Base-by-base conservation (phyloP, 2,888 invertebrate species). In the Dynastes grantii region DNA sequence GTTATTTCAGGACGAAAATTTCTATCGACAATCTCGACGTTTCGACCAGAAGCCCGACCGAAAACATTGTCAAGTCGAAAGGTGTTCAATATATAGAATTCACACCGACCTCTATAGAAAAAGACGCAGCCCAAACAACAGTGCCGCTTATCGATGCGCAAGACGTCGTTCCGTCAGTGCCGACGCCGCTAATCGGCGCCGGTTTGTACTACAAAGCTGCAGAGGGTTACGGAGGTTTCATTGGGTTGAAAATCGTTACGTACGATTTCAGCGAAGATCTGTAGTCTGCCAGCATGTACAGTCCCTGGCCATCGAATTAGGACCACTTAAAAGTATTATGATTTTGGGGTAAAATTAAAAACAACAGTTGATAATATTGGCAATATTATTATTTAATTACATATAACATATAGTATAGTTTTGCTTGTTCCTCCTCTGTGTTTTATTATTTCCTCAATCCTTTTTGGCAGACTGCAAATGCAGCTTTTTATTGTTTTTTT, bases 11-110 rank as follows among this genome's bases (percentile, higher is more conserved):
- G 84, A 90, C 89, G 27, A 90, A 92, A 82, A 87, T 95, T 3
- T 86, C 88, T 2, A 86, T 95, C 0, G 82, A 87, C 75, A 90
- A 90, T 58, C 93, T 94, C 0, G 95, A 95, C 87, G 87, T 95
- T 45, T 93, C 96, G 0, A 95, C 91, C 0, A 90, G 92, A 11
- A 87, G 90, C 5, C 83, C 87, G 8, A 87, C 88, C 0, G 86
- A 87, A 2, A 87, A 87, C 1, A 80, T 85, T 32, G 86, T 86
- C 9, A 85, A 85, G 51, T 87, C 88, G 6, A 89, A 61, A 0
- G 67, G 55, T 64, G 80, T 82, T 51, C 79, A 81, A 89, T 92
- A 87, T 83, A 65, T 92, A n/a, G 86, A 89, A 78, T 91, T 92
- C 81, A 88, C 88, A 1, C 88, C 90, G 45, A 90, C 90, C 0